Conservation (phyloP, 2,113 vertebrate genomes). For the Cervus canadensis region DNA sequence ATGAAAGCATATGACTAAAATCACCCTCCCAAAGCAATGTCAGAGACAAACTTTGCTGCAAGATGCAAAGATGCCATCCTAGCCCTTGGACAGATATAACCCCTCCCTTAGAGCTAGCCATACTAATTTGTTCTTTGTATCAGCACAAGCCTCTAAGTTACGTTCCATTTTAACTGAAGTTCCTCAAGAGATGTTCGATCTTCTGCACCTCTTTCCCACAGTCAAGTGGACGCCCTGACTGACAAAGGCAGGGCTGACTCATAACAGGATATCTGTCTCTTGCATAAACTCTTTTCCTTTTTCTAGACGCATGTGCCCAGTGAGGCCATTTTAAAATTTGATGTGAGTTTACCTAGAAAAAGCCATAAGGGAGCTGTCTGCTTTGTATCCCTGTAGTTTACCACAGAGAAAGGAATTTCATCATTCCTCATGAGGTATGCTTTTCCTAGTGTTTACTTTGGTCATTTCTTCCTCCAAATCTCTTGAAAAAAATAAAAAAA, state of each 20-base stretch:
- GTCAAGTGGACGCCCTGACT: not conserved
- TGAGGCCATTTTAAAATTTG: constrained; percentile 45
- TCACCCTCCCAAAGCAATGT: not conserved
- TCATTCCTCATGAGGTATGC: not conserved
- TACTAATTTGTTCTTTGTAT: not conserved
- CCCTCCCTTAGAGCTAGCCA: not conserved
- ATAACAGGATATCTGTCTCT: constrained; percentile 21
- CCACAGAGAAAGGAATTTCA: not conserved
- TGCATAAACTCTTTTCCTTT: constrained; percentile 4
- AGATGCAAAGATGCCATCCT: not conserved
- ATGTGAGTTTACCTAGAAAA: constrained; percentile 32
- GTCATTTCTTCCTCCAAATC: not conserved
- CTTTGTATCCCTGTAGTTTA: not conserved
- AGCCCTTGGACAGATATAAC: not conserved
- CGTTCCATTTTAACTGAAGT: constrained; percentile 24
- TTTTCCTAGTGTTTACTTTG: constrained; percentile 5
- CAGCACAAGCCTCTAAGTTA: not conserved
- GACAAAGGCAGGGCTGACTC: constrained; percentile 28
- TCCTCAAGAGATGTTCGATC: constrained; percentile 21
- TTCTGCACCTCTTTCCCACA: constrained; percentile 7
- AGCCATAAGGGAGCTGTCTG: not conserved
- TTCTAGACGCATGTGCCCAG: constrained; percentile 13
- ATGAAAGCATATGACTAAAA: constrained; percentile 35
- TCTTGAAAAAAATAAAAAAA: not conserved
- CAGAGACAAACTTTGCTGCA: not conserved